Percentiles rank a stretch among this genome's conserved stretches.
These are phyloP conservation scores for Micoletzkya japonica DNA, from an alignment of 2,888 invertebrate species.

Conservation along the genomic window DNA sequence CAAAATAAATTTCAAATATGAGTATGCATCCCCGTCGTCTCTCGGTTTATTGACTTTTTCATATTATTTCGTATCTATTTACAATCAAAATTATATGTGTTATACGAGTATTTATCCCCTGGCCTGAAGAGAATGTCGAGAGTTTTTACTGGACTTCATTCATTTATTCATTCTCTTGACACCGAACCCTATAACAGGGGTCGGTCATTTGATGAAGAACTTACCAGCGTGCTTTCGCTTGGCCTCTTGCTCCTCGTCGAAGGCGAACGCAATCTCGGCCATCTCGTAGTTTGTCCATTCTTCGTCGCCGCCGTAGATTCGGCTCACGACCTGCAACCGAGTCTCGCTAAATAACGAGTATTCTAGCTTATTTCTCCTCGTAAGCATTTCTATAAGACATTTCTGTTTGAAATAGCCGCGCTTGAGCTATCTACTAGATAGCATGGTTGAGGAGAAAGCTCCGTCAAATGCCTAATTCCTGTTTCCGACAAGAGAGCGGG, in stretches of 20 bases:
- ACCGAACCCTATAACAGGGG: no score
- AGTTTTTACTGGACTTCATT: no score
- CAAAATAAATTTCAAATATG: no score
- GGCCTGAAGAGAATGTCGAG: no score
- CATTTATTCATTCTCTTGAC: neutral
- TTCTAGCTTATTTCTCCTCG: no score
- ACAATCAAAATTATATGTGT: no score
- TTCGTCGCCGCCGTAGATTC: conserved; percentile 45
- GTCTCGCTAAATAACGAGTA: neutral
- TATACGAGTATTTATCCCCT: no score
- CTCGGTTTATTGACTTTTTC: neutral
- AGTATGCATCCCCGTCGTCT: neutral
- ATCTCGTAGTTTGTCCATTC: conserved; percentile 52
- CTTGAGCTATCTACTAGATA: neutral
- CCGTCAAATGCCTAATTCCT: no score
- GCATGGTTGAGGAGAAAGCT: no score
- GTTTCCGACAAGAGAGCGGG: no score
- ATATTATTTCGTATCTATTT: neutral
- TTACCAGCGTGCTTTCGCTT: conserved; percentile 10
- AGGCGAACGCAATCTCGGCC: conserved; percentile 43
- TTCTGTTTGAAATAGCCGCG: neutral
- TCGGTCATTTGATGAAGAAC: neutral
- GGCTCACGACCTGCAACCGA: conserved; percentile 25
- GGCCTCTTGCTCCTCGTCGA: conserved; percentile 26
- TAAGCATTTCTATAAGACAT: no score